Percentiles rank a stretch among this genome's conserved stretches.
Evolutionary conservation across 1,140 invertebrate species (phyloP).

Genomic region (Yoshiicerus persimilis): DNA sequence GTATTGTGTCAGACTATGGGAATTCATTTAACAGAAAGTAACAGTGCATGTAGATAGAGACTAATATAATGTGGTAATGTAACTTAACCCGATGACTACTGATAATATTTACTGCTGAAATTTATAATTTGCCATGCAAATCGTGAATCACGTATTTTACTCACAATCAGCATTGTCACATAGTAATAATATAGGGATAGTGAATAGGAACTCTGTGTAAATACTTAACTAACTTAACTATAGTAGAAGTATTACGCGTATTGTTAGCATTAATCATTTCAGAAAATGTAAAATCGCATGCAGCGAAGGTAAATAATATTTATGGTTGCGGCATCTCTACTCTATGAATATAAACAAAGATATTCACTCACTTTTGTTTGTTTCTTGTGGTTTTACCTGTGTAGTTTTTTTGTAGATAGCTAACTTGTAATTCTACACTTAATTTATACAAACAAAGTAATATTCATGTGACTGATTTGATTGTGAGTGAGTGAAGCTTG

Average conservation of each 20-base stretch:
- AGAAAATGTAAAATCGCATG: neutral
- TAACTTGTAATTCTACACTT: neutral
- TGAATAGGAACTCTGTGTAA: neutral
- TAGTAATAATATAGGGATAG: neutral
- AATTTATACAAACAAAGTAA: neutral
- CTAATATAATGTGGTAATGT: neutral
- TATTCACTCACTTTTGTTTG: too few relatives aligned
- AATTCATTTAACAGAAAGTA: neutral
- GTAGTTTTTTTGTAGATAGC: neutral
- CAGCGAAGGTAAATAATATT: neutral
- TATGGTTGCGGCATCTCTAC: neutral
- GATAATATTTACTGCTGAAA: neutral
- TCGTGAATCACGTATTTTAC: neutral
- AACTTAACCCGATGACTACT: constrained; percentile 6
- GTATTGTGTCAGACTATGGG: neutral
- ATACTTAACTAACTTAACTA: too few relatives aligned
- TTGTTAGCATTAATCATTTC: neutral
- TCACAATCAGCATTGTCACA: neutral
- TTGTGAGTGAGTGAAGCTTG: neutral
- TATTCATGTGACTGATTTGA: neutral
- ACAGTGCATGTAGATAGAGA: neutral
- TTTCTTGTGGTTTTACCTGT: neutral
- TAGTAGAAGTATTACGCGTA: too few relatives aligned
- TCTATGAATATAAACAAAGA: neutral
- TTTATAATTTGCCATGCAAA: neutral